Evolutionary conservation across 23 tunicate genomes (phyloP), one percentile per base, ranked within the genome.

Genomic region (Halocynthia roretzi): DNA sequence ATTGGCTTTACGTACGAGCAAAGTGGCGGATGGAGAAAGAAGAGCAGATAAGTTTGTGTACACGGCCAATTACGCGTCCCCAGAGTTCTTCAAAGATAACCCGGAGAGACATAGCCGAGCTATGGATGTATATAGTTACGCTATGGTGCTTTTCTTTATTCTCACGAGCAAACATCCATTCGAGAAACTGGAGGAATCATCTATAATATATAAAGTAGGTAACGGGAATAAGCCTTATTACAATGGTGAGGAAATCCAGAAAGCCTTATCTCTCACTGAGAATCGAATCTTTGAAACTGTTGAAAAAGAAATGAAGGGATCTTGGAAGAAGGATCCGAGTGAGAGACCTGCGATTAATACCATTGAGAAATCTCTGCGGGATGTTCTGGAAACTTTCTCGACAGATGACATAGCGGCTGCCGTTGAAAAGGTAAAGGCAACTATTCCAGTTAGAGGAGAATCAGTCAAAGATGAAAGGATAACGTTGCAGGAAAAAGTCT

Each of bases 111-210:
- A 48, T 8, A 65, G 48, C 31, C 15, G 19, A 10, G 70, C 70
- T 40, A 65, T 65, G 70, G n/a, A 65, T 65, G n/a, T 65, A 14
- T 58, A 14, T 58, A 58, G 63, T 58, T 58, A 58, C 63, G 63
- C n/a, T 14, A 58, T 58, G 63, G 17, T 58, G 17, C 15, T n/a
- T 14, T 65, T 20, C 19, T 65, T 11, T 65, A 48, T 65, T 40
- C 15, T 65, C 6, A 65, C 19, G 70, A 1, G 19, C 9, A 14
- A n/a, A 9, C 70, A 65, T 10, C n/a, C 70, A 48, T 65, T 65
- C 31, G 70, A 65, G 19, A 11, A 11, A 11, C 22, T 65, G 19
- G 70, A 65, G 31, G 31, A 48, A 9, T 48, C 5, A 65, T 9
- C 19, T 15, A 48, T 65, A 20, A 65, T 6, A 10, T 65, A 65